Conservation (phyloP, 1,140 invertebrate genomes). For the Penaeus indicus region DNA sequence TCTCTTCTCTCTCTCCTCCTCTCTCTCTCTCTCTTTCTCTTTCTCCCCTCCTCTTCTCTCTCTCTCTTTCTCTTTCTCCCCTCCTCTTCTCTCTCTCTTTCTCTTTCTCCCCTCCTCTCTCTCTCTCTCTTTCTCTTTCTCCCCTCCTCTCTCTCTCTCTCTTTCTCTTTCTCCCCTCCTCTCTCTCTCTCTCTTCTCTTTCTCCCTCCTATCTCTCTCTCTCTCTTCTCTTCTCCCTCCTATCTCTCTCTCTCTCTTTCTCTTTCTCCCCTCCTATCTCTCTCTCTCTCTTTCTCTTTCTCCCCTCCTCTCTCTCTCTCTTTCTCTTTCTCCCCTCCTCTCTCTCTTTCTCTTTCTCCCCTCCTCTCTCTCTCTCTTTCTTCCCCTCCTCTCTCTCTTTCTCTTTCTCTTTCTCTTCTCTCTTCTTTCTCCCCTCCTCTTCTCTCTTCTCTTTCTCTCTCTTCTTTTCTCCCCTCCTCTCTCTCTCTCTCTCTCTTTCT, state of each 20-base stretch:
- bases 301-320: not conserved
- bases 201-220: not conserved
- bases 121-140: no score
- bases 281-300: not conserved
- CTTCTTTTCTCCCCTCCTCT: not conserved
- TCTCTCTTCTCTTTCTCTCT: not conserved
- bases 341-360: no score
- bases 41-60: not conserved
- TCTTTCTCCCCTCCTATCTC: no score
- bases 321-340: not conserved
- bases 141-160: no score
- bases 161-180: no score
- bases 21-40: not conserved
- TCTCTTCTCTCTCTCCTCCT: not conserved
- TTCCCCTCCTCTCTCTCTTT: no score
- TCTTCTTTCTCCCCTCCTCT: not conserved
- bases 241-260: not conserved
- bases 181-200: not conserved
- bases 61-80: not conserved
- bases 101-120: no score
- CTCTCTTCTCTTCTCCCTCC: not conserved
- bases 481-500: not conserved
- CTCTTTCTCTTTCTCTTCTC: not conserved
- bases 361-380: no score
- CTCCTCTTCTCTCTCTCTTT: not conserved